These are phyloP conservation scores for Spermophilus dauricus DNA, from an alignment of 2,113 vertebrate genomes.

Conservation along the genomic window DNA sequence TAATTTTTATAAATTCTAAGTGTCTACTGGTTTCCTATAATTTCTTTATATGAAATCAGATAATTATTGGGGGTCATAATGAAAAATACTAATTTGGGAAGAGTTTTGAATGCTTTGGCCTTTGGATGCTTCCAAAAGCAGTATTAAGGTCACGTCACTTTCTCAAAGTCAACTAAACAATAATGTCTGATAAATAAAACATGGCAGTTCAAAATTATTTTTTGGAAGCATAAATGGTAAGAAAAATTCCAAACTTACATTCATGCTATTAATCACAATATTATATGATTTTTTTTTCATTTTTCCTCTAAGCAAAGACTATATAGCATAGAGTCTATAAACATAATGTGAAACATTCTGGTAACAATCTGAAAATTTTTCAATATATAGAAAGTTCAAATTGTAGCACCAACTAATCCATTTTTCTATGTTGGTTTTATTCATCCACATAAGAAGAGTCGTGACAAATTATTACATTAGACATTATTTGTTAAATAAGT, in stretches of 20 bases:
- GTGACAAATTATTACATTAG: neutral
- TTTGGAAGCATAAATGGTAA: neutral
- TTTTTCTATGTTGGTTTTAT: neutral
- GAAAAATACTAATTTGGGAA: neutral
- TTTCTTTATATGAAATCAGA: neutral
- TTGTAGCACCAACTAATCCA: neutral
- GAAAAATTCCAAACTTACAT: neutral
- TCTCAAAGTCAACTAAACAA: neutral
- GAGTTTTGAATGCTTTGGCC: neutral
- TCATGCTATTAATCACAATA: neutral
- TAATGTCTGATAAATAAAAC: neutral
- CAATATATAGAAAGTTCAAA: neutral
- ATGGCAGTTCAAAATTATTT: neutral
- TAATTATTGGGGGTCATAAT: neutral
- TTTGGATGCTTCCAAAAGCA: neutral
- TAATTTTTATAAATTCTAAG: neutral
- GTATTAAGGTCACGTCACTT: neutral
- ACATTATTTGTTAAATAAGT: neutral
- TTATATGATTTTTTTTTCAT: neutral
- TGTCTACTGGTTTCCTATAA: neutral
- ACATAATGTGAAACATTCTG: neutral
- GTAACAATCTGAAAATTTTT: conserved; percentile 30
- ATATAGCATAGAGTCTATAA: neutral
- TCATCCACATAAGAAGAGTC: neutral
- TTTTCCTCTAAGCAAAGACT: neutral